These are phyloP conservation scores for Archilochus colubris DNA, from an alignment of 2,113 vertebrate genomes.

Conservation along the genomic window DNA sequence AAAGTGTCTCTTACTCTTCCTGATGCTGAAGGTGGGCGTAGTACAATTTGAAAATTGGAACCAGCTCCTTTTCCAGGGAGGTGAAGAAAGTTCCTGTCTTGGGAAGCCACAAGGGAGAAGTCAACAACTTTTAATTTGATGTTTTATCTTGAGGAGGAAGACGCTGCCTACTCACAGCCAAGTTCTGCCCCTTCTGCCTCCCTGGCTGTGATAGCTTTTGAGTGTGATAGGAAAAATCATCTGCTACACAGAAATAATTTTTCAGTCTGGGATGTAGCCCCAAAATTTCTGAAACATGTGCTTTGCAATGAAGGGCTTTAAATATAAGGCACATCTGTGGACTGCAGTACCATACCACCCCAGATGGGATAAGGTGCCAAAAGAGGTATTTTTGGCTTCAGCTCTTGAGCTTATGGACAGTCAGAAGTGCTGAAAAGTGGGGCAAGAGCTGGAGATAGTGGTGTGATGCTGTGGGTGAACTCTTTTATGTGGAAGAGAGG, in stretches of 20 bases:
- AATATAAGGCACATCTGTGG: background rate
- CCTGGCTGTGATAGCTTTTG: background rate
- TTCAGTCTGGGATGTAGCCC: background rate
- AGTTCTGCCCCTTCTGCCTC: background rate
- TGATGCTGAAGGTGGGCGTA: background rate
- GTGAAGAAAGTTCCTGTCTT: background rate
- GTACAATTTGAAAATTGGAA: background rate
- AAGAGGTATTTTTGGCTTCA: background rate
- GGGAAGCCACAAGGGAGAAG: background rate
- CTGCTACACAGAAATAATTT: background rate
- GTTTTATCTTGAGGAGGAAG: background rate
- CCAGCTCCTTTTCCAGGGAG: background rate
- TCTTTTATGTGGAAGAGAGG: background rate
- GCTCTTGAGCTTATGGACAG: background rate
- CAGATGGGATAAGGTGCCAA: background rate
- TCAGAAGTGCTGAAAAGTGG: background rate
- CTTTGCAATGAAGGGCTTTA: background rate
- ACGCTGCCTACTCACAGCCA: background rate
- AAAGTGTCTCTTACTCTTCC: background rate
- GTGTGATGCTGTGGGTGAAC: background rate
- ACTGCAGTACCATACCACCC: background rate
- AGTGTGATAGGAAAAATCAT: background rate
- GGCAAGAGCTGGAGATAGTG: background rate
- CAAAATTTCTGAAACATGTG: background rate
- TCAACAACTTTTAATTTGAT: background rate